Percentiles rank a stretch among this genome's conserved stretches.
phyloP scores from a whole-genome alignment of 2,113 vertebrate genomes.

The Otocyon megalotis region DNA sequence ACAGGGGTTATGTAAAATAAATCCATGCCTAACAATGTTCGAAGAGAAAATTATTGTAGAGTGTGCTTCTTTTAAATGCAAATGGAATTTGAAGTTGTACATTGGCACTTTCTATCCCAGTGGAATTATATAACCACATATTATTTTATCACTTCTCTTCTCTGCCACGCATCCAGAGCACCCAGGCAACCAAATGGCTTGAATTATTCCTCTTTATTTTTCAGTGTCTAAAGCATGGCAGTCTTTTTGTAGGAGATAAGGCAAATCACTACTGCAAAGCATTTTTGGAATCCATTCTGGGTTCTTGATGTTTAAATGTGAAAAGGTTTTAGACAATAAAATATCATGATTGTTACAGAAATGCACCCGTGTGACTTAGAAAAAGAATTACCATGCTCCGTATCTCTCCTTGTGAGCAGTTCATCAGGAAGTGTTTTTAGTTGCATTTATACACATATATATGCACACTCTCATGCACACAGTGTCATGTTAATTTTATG shows the following conservation, averaged over 20 bases:
- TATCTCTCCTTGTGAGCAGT: neutral
- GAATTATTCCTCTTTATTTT: constrained; percentile 40
- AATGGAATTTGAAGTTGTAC: constrained; percentile 69
- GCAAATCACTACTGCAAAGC: constrained; percentile 4
- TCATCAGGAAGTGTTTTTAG: neutral
- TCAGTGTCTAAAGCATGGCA: neutral
- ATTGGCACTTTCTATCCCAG: neutral
- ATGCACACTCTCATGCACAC: neutral
- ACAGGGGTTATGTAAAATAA: constrained; percentile 61
- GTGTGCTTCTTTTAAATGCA: constrained; percentile 71
- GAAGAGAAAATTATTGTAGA: constrained; percentile 75
- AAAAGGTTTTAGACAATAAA: neutral
- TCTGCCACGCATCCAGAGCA: neutral
- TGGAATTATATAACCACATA: constrained; percentile 46
- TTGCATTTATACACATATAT: neutral
- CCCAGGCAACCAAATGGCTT: neutral
- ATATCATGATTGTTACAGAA: neutral
- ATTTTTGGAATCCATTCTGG: constrained; percentile 53
- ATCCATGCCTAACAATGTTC: constrained; percentile 64
- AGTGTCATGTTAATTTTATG: neutral
- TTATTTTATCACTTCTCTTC: constrained; percentile 28
- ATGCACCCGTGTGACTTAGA: neutral
- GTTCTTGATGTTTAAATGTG: neutral
- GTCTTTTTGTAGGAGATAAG: constrained; percentile 30
- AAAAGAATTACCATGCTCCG: neutral